phyloP scores from a whole-genome alignment of 2,888 invertebrate genomes.

The Blastobasis adustella region DNA sequence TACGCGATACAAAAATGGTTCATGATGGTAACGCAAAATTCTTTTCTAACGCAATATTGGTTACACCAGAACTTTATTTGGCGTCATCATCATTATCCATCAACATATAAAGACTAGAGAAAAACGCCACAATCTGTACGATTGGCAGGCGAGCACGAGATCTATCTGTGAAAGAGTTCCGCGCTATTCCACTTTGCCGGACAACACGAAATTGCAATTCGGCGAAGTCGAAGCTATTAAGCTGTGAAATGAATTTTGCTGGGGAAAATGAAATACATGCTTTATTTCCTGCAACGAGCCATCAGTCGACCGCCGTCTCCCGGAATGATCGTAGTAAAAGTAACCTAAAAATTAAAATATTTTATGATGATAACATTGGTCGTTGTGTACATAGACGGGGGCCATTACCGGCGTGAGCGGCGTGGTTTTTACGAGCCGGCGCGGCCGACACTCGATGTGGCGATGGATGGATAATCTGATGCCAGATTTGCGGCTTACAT shows the following conservation, averaged over 20 bases:
- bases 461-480: conserved; percentile 28
- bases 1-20: neutral
- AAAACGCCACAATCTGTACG: neutral
- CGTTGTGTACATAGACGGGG: neutral
- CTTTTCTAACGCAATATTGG: no score
- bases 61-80: no score
- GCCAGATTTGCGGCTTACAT: conserved; percentile 30
- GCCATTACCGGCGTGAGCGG: neutral
- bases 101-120: no score
- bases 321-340: conserved; percentile 4
- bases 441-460: conserved; percentile 13
- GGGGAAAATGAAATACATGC: conserved; percentile 8
- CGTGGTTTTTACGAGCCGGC: conserved; percentile 14
- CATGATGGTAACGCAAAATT: no score
- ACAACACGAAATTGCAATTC: no score
- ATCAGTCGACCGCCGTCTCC: neutral
- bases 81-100: no score
- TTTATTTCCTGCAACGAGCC: neutral
- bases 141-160: neutral
- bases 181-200: no score
- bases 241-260: neutral
- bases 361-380: conserved; percentile 6
- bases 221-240: no score
- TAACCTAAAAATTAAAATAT: conserved; percentile 15
- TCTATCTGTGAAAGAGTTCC: no score